Percentiles rank a stretch among this genome's conserved stretches.
Evolutionary conservation across 2,113 vertebrate genomes (phyloP).

Genomic region (Clinocottus analis): DNA sequence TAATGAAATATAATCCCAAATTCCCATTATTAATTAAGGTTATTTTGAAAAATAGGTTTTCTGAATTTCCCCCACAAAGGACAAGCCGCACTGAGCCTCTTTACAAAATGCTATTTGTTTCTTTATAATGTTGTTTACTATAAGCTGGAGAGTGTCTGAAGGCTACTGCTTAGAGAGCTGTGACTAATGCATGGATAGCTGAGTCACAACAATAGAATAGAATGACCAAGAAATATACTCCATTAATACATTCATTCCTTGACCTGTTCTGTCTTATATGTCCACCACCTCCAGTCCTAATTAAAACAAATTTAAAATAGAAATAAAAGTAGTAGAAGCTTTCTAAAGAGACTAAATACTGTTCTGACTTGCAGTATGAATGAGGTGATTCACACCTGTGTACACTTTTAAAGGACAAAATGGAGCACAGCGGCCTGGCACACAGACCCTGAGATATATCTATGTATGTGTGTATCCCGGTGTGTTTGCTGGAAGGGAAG

Average conservation of each 20-base stretch:
- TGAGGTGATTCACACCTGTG: constrained; percentile 32
- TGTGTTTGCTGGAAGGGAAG: constrained; percentile 6
- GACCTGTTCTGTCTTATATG: too few relatives aligned
- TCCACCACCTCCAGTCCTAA: background rate
- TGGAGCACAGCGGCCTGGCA: constrained; percentile 11
- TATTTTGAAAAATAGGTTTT: background rate
- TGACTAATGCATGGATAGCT: constrained; percentile 35
- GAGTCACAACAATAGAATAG: constrained; percentile 33
- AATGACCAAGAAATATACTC: constrained; percentile 12
- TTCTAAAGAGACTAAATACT: constrained; percentile 18
- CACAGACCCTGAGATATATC: background rate
- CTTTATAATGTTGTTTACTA: constrained; percentile 20
- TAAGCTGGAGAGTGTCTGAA: constrained; percentile 8
- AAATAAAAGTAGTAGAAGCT: background rate
- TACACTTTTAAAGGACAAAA: constrained; percentile 30
- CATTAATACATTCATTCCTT: background rate
- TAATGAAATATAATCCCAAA: constrained; percentile 22
- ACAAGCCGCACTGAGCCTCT: constrained; percentile 1
- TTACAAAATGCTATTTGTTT: constrained; percentile 7
- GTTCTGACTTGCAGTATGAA: constrained; percentile 23
- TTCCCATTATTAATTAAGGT: constrained; percentile 9
- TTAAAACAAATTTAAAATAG: background rate
- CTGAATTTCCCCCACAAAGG: background rate
- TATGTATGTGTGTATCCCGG: background rate
- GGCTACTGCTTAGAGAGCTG: background rate